Base-by-base conservation (phyloP, 1,140 invertebrate genomes). In the Parasteatoda tepidariorum region DNA sequence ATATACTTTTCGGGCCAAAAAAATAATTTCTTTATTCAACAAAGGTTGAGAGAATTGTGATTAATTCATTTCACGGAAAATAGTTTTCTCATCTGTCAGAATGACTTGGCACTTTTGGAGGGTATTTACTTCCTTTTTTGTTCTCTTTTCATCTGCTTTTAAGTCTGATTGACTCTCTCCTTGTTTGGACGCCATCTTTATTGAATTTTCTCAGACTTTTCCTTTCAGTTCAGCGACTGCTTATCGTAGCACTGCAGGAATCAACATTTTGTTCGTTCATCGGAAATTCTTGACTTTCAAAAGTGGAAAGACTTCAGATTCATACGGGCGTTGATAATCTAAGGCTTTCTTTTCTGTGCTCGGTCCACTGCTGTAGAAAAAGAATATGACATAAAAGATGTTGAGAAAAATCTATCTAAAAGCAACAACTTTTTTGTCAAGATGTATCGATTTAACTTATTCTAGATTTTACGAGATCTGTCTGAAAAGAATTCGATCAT, bases 301-400 rank as follows among this genome's bases (percentile, higher is more conserved):
- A 68, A 48, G 66, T 62, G 59, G 33, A 75, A 75, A 57, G 55
- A 75, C 73, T 75, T 31, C 22, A 28, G 31, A 33, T 48, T 78
- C 74, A 78, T 30, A 78, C 74, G 18, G 74, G 74, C 62, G 74
- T 78, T 31, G 74, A 78, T 66, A 78, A 78, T 78, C 74, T 64
- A 18, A 78, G 26, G 28, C 74, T 62, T 78, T 78, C 74, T 66
- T 78, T 78, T 66, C 74, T 78, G 74, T 78, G 74, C 31, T 78
- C 74, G 5, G 74, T 78, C 74, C 74, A 78, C 54, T 78, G 74
- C 74, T 78, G 22, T 11, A 13, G 0, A 30, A 31, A 33, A 30
- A 75, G 54, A n/a, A n/a, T n/a, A n/a, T n/a, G n/a, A n/a, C n/a
- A n/a, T n/a, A n/a, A n/a, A n/a, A n/a, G n/a, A n/a, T n/a, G n/a